A percentile compares a stretch with the other conserved stretches of the same genome.
phyloP scores from a whole-genome alignment of 2,797 vertebrate genomes.

The Phalanger gymnotis region DNA sequence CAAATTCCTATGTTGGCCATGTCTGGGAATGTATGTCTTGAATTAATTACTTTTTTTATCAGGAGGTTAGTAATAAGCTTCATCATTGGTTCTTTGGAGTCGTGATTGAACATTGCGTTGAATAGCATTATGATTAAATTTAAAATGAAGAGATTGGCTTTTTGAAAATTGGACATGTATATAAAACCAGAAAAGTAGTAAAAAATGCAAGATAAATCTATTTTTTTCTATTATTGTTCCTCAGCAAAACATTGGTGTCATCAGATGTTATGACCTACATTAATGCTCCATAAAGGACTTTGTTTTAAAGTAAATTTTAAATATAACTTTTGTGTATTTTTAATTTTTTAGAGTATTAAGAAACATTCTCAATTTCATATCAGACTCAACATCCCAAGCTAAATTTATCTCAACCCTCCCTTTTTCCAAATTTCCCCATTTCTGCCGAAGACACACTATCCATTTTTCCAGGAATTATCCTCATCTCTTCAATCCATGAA shows the following conservation, averaged over 20 bases:
- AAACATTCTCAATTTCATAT: not conserved
- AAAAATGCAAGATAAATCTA: not conserved
- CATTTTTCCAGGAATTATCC: not conserved
- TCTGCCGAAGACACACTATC: not conserved
- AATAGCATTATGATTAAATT: not conserved
- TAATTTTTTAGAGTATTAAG: not conserved
- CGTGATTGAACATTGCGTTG: not conserved
- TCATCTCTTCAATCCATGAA: not conserved
- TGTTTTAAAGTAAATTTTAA: not conserved
- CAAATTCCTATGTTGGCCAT: not conserved
- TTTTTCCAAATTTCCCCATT: not conserved
- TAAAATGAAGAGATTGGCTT: not conserved
- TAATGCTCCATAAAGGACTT: not conserved
- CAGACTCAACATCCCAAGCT: not conserved
- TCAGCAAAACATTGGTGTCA: not conserved
- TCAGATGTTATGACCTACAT: not conserved
- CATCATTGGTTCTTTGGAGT: not conserved
- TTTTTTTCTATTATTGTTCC: not conserved
- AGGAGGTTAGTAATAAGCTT: not conserved
- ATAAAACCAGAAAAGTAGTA: not conserved
- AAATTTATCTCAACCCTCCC: not conserved
- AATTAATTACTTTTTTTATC: not conserved
- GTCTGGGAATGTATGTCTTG: not conserved
- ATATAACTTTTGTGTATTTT: not conserved
- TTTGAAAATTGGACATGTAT: not conserved